These are phyloP conservation scores for Archaeoteleia sp. DNA, from an alignment of 2,888 invertebrate genomes.

Conservation along the genomic window DNA sequence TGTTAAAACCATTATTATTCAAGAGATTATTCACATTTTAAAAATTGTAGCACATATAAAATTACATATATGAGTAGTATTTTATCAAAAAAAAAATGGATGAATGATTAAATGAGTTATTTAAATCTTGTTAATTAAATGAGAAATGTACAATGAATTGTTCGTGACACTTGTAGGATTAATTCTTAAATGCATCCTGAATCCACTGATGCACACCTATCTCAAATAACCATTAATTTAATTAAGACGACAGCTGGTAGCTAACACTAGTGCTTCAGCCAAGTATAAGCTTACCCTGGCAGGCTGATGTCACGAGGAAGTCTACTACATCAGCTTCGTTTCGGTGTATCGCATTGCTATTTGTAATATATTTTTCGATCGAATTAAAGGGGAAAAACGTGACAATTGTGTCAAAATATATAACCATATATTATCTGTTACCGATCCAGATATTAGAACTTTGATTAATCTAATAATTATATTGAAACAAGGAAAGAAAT, in stretches of 20 bases:
- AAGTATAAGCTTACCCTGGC: slow-evolving; percentile 15
- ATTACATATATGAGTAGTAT: too few species aligned
- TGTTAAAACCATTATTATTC: background rate
- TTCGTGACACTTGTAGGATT: slow-evolving; percentile 15
- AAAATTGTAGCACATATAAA: too few species aligned
- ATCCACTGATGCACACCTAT: slow-evolving; percentile 14
- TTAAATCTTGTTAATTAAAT: too few species aligned
- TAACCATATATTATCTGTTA: too few species aligned
- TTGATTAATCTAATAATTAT: too few species aligned
- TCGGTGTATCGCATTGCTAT: slow-evolving; percentile 48
- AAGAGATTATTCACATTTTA: too few species aligned
- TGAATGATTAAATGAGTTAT: too few species aligned
- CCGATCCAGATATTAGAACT: too few species aligned
- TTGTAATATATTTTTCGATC: slow-evolving; percentile 39
- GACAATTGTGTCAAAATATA: slow-evolving; percentile 42
- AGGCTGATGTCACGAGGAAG: slow-evolving; percentile 50
- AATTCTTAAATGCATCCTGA: too few species aligned
- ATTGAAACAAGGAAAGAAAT: too few species aligned
- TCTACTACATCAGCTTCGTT: slow-evolving; percentile 47
- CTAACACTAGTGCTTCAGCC: slow-evolving; percentile 1
- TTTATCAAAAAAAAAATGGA: too few species aligned
- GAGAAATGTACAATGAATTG: background rate
- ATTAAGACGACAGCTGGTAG: slow-evolving; percentile 29
- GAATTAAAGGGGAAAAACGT: slow-evolving; percentile 26
- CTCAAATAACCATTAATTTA: slow-evolving; percentile 22